Evolutionary conservation across 1,140 invertebrate genomes (phyloP).

Genomic region (Trinorchestia longiramus): DNA sequence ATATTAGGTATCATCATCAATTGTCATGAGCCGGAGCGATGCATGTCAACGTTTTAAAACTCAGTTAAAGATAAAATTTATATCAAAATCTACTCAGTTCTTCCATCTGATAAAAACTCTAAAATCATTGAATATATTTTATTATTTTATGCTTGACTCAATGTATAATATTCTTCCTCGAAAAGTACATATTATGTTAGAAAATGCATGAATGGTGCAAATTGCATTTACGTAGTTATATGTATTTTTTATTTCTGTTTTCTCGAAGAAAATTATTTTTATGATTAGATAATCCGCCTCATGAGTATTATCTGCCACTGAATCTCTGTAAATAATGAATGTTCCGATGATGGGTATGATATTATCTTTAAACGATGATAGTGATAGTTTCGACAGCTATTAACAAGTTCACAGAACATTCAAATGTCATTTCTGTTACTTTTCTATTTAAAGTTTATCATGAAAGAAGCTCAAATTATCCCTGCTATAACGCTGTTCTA

Average conservation of each 20-base stretch:
- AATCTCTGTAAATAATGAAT: not conserved
- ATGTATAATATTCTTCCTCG: not conserved
- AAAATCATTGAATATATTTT: not conserved
- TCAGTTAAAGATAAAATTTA: not conserved
- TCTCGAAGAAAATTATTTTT: not conserved
- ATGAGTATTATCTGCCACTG: too few species aligned
- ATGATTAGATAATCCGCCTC: too few species aligned
- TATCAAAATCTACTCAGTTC: not conserved
- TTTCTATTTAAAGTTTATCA: too few species aligned
- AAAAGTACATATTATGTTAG: not conserved
- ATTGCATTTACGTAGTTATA: not conserved
- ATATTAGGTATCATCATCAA: not conserved
- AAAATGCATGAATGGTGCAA: not conserved
- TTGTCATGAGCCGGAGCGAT: not conserved
- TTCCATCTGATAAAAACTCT: not conserved
- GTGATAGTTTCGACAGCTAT: too few species aligned
- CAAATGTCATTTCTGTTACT: too few species aligned
- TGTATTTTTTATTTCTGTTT: not conserved
- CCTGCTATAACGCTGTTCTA: too few species aligned
- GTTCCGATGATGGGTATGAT: not conserved
- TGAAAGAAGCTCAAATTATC: too few species aligned
- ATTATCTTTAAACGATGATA: not conserved
- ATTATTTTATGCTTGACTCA: too few species aligned
- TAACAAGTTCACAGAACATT: too few species aligned
- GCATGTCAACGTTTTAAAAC: too few species aligned